These are phyloP conservation scores for Cranoglanis bouderius DNA, from an alignment of 2,113 vertebrate species.

Conservation along the genomic window DNA sequence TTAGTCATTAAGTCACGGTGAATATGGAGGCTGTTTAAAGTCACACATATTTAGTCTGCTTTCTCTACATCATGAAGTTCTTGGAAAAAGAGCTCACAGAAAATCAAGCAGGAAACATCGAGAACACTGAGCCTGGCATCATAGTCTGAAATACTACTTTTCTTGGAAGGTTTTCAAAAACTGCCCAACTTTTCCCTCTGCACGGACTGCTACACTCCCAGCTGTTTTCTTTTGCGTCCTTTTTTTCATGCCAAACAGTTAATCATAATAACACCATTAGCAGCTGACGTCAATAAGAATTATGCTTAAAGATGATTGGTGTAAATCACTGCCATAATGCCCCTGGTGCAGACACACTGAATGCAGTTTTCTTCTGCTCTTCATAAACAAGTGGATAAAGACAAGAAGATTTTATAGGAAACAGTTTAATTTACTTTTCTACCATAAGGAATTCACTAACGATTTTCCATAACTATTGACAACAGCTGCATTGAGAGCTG, in stretches of 20 bases:
- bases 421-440: constrained; percentile 44
- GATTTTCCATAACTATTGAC: constrained; percentile 14
- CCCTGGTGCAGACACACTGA: constrained; percentile 63
- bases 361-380: constrained; percentile 52
- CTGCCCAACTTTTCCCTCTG: constrained; percentile 51
- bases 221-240: constrained; percentile 64
- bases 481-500: background rate
- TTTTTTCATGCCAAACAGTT: constrained; percentile 62
- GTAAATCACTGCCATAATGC: constrained; percentile 62
- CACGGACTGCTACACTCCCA: constrained; percentile 53
- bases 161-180: constrained; percentile 59
- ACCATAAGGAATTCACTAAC: constrained; percentile 31
- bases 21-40: constrained; percentile 15
- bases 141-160: constrained; percentile 55
- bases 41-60: constrained; percentile 26
- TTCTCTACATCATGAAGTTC: background rate
- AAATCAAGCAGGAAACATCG: constrained; percentile 2
- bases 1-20: constrained; percentile 4
- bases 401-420: constrained; percentile 30
- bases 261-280: constrained; percentile 65
- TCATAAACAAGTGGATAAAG: constrained; percentile 42
- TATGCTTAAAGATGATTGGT: constrained; percentile 59
- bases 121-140: constrained; percentile 12
- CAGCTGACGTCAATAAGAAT: constrained; percentile 67
- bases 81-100: constrained; percentile 22